Conservation (phyloP, 1,140 invertebrate genomes). For the Euura lappo region DNA sequence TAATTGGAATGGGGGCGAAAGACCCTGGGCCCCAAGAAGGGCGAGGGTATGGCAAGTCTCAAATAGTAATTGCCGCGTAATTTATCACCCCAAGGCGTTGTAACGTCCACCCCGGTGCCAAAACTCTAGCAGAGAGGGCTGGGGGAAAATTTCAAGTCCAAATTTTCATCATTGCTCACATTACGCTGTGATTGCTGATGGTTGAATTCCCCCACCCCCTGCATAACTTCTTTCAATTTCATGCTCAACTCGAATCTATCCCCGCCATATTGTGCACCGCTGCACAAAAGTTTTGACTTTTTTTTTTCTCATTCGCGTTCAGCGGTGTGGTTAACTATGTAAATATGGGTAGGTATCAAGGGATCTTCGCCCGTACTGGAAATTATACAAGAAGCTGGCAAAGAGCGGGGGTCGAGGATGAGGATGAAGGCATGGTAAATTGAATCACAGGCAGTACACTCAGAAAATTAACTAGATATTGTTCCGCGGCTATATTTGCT, state of each 20-base stretch:
- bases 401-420: too few species aligned
- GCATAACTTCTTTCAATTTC: background rate
- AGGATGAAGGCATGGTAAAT: conserved; percentile 23
- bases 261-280: too few species aligned
- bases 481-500: conserved; percentile 31
- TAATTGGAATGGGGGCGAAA: conserved; percentile 32
- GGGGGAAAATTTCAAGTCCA: background rate
- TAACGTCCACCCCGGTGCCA: background rate
- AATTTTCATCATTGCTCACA: conserved; percentile 1
- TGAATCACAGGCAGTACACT: conserved; percentile 33
- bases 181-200: background rate
- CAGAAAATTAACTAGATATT: conserved; percentile 43
- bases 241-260: background rate
- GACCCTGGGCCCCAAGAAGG: conserved; percentile 19
- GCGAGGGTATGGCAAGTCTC: conserved; percentile 25
- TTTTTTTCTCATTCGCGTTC: background rate
- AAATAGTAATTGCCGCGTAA: conserved; percentile 32
- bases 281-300: background rate
- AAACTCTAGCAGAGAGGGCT: background rate
- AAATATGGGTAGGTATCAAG: too few species aligned
- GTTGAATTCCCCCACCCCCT: background rate
- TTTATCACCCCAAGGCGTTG: conserved; percentile 1
- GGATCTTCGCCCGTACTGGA: too few species aligned
- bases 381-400: too few species aligned
- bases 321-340: background rate